These are phyloP conservation scores for Cacoxenus indagator DNA, from an alignment of 2,888 invertebrate genomes.

Conservation along the genomic window DNA sequence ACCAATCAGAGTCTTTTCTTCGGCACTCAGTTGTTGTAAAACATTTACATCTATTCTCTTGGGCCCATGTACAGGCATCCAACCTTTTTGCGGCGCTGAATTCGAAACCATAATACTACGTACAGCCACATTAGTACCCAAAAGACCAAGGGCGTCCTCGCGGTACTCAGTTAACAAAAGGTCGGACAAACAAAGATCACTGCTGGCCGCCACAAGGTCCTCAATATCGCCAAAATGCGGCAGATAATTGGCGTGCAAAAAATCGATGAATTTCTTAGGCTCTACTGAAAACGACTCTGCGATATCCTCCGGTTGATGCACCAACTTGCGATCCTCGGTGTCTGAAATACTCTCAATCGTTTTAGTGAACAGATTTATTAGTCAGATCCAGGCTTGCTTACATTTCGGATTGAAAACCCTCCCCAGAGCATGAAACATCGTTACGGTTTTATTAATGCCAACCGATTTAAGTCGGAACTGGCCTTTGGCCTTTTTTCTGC, in stretches of 20 bases:
- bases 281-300: constrained; percentile 79
- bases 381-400: constrained; percentile 57
- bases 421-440: constrained; percentile 82
- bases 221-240: constrained; percentile 79
- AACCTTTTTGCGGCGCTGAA: constrained; percentile 77
- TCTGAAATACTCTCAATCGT: constrained; percentile 38
- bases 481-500: constrained; percentile 43
- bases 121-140: constrained; percentile 77
- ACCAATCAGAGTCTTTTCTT: constrained; percentile 43
- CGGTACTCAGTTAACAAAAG: constrained; percentile 78
- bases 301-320: constrained; percentile 77
- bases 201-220: constrained; percentile 75
- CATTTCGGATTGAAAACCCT: constrained; percentile 84
- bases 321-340: constrained; percentile 71
- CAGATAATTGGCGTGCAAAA: constrained; percentile 82
- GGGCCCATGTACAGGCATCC: constrained; percentile 80
- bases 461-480: constrained; percentile 70
- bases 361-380: not conserved
- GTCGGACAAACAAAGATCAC: constrained; percentile 81
- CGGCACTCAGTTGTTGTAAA: constrained; percentile 23
- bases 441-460: constrained; percentile 79
- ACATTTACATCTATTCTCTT: constrained; percentile 45
- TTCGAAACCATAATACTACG: constrained; percentile 82
- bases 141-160: constrained; percentile 62
- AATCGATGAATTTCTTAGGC: constrained; percentile 77